Conservation (phyloP, 2,797 vertebrate species). For the Tamandua tetradactyla region DNA sequence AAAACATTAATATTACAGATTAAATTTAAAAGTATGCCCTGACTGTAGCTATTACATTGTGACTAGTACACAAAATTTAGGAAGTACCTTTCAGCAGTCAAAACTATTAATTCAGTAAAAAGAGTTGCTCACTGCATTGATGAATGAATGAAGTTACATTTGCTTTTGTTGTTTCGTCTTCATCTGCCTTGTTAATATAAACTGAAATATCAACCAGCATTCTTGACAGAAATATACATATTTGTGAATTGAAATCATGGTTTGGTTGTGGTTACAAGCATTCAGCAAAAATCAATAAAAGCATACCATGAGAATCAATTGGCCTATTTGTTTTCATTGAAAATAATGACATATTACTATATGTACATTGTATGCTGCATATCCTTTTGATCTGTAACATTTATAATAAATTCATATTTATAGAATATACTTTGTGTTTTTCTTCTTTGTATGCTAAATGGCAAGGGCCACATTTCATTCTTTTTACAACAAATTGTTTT, state of each 20-base stretch:
- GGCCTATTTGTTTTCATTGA: background rate
- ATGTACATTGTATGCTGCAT: background rate
- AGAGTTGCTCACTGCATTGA: background rate
- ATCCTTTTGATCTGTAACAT: background rate
- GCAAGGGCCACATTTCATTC: too few relatives aligned
- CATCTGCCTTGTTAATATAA: background rate
- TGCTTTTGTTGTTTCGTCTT: conserved; percentile 10
- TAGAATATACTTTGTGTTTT: too few relatives aligned
- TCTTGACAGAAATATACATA: background rate
- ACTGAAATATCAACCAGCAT: background rate
- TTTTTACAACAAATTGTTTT: too few relatives aligned
- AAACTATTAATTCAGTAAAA: background rate
- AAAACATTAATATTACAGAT: background rate
- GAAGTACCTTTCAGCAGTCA: background rate
- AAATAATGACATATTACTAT: background rate
- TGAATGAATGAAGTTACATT: background rate
- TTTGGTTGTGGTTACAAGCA: background rate
- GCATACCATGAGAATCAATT: background rate
- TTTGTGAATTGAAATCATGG: background rate
- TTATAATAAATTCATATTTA: background rate
- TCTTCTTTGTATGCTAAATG: too few relatives aligned
- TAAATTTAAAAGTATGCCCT: background rate
- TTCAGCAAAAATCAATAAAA: conserved; percentile 12
- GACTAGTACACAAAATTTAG: background rate
- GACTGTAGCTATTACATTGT: background rate